Percentiles rank a stretch among this genome's conserved stretches.
These are phyloP conservation scores for Tringa solitaria DNA, from an alignment of 2,113 vertebrate genomes.

Conservation along the genomic window DNA sequence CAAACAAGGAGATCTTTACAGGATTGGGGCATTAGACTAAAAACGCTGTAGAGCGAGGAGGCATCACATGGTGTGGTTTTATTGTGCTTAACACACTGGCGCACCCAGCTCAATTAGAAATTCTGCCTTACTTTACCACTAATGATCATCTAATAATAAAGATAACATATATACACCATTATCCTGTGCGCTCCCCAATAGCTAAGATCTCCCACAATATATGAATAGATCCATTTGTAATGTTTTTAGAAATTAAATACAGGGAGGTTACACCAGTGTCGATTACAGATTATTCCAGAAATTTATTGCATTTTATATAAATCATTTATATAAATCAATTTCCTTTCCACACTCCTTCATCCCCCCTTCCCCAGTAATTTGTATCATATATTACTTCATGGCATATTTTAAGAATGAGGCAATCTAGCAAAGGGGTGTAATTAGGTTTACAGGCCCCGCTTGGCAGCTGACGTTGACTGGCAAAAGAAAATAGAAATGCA, in stretches of 20 bases:
- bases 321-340: constrained; percentile 47
- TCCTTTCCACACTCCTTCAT: constrained; percentile 6
- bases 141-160: background rate
- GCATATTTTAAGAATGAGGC: constrained; percentile 41
- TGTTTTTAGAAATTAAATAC: constrained; percentile 1
- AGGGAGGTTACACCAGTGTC: background rate
- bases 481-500: constrained; percentile 52
- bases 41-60: background rate
- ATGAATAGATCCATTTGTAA: background rate
- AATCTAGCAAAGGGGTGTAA: constrained; percentile 33
- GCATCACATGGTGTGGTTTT: background rate
- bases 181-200: background rate
- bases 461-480: constrained; percentile 52
- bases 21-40: background rate
- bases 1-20: background rate
- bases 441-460: constrained; percentile 28
- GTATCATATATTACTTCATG: constrained; percentile 38
- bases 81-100: background rate
- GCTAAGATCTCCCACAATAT: background rate
- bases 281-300: background rate
- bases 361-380: background rate
- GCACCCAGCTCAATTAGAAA: background rate
- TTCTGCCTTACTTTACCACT: background rate
- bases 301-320: constrained; percentile 26
- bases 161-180: background rate